A percentile compares a stretch with the other conserved stretches of the same genome.
These are phyloP conservation scores for Pelodiscus sinensis DNA, from an alignment of 2,113 vertebrate genomes.

Conservation along the genomic window DNA sequence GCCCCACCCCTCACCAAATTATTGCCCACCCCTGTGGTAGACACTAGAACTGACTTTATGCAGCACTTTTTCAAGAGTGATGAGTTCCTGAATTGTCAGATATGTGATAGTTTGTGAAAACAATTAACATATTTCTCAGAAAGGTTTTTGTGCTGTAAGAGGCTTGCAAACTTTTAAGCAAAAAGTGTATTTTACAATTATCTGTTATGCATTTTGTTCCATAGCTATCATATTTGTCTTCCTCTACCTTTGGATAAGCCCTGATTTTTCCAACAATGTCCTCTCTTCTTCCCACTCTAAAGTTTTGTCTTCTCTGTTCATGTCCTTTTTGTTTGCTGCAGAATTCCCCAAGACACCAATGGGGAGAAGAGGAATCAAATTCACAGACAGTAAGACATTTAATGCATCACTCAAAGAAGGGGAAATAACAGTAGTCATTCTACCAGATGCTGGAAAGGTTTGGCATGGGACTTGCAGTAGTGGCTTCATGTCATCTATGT, in stretches of 20 bases:
- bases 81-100: too few species aligned
- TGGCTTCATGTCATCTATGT: neutral
- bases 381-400: constrained; percentile 81
- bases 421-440: neutral
- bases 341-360: constrained; percentile 88
- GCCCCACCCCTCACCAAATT: too few species aligned
- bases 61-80: too few species aligned
- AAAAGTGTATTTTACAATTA: neutral
- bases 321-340: constrained; percentile 71
- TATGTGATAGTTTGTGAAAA: neutral
- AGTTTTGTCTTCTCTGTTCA: constrained; percentile 42
- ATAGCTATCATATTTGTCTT: neutral
- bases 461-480: neutral
- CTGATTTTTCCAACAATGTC: neutral
- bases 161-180: neutral
- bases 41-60: neutral
- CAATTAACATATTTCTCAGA: neutral
- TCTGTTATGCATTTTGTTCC: neutral
- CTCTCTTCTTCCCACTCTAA: neutral
- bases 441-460: neutral
- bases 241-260: neutral
- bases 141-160: neutral
- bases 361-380: constrained; percentile 87
- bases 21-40: neutral
- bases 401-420: constrained; percentile 21